A percentile compares a stretch with the other conserved stretches of the same genome.
Evolutionary conservation across 53 echinoderm and acorn worm genomes (phyloP).

Genomic region (Paracentrotus lividus): DNA sequence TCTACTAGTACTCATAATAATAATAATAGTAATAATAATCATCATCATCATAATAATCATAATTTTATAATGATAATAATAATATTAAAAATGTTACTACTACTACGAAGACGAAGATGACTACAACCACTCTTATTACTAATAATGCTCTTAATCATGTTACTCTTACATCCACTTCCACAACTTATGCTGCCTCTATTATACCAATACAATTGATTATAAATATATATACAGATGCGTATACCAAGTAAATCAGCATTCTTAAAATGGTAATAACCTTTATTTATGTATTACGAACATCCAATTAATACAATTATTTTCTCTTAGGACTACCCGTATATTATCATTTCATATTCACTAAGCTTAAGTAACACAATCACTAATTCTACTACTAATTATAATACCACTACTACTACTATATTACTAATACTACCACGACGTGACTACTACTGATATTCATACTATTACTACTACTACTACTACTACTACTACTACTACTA

Average conservation of each 20-base stretch:
- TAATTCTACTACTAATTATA: conserved; percentile 8
- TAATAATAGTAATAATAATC: too few species aligned
- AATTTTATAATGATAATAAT: too few species aligned
- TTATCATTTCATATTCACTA: too few species aligned
- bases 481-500: conserved; percentile 47
- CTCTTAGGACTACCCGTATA: too few species aligned
- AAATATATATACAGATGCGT: too few species aligned
- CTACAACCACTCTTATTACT: background rate
- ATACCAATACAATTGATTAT: background rate
- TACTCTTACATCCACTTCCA: background rate
- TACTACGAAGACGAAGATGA: background rate
- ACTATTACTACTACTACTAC: conserved; percentile 47
- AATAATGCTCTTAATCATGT: background rate
- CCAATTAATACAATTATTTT: too few species aligned
- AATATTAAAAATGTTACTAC: background rate
- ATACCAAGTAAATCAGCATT: too few species aligned
- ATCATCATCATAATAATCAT: too few species aligned
- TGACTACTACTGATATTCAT: background rate
- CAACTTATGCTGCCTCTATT: background rate
- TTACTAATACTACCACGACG: background rate
- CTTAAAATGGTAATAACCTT: too few species aligned
- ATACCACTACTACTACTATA: background rate
- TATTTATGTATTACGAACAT: too few species aligned
- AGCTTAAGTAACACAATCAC: background rate
- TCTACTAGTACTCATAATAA: background rate